phyloP scores from a whole-genome alignment of 2,888 invertebrate species.

The Bursaphelenchus okinawaensis region DNA sequence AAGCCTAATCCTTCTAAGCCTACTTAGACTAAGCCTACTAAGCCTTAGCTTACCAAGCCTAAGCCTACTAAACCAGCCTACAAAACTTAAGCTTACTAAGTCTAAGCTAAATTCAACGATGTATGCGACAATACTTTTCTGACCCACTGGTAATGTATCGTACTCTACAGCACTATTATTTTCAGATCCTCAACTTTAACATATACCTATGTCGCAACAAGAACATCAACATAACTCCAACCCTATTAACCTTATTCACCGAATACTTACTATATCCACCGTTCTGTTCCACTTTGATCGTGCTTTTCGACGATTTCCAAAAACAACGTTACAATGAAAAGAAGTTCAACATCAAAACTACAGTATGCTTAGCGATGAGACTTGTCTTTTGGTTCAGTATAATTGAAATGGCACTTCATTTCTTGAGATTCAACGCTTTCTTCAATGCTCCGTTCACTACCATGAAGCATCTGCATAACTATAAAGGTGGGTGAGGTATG shows the following conservation, averaged over 20 bases:
- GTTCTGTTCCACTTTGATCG: conserved; percentile 49
- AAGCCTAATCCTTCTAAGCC: no score
- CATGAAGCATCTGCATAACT: conserved; percentile 36
- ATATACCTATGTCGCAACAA: conserved; percentile 31
- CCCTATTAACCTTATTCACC: conserved; percentile 18
- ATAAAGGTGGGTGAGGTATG: conserved; percentile 37
- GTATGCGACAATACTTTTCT: no score
- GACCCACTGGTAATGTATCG: no score
- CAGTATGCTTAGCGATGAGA: conserved; percentile 25
- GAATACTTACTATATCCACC: conserved; percentile 48
- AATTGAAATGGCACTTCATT: conserved; percentile 43
- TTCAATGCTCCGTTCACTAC: conserved; percentile 48
- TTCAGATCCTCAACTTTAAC: conserved; percentile 41
- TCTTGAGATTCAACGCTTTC: conserved; percentile 47
- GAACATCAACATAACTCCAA: conserved; percentile 2
- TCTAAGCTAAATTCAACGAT: no score
- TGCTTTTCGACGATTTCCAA: conserved; percentile 48
- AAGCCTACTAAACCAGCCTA: no score
- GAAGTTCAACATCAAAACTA: not conserved
- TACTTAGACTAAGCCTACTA: no score
- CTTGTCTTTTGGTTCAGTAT: conserved; percentile 43
- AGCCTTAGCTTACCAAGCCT: no score
- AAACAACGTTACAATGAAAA: conserved; percentile 21
- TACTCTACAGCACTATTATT: no score
- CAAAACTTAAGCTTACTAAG: no score